These are phyloP conservation scores for Rhea pennata DNA, from an alignment of 2,113 vertebrate genomes.

Conservation along the genomic window DNA sequence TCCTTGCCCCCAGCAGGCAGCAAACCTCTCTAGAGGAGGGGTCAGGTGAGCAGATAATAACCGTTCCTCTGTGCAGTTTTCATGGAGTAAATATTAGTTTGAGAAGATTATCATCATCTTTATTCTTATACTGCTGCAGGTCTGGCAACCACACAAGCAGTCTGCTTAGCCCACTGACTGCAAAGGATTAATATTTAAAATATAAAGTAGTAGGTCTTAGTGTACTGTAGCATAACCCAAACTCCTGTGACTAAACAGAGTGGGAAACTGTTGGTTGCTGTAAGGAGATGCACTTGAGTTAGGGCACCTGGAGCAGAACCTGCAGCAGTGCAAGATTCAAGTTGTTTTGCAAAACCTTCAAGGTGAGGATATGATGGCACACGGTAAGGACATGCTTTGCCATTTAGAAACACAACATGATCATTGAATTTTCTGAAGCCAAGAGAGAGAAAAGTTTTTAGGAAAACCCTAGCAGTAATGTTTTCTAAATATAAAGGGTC, in stretches of 20 bases:
- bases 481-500: background rate
- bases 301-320: fast-evolving
- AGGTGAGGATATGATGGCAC: background rate
- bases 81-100: background rate
- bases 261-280: background rate
- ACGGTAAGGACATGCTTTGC: background rate
- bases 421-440: background rate
- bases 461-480: background rate
- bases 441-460: background rate
- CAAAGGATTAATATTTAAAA: background rate
- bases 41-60: no score
- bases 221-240: background rate
- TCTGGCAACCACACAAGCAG: background rate
- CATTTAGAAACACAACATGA: background rate
- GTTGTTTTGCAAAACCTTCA: background rate
- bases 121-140: background rate
- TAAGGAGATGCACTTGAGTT: background rate
- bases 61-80: fast-evolving
- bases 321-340: background rate
- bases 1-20: no score
- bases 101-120: background rate
- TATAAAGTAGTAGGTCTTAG: background rate
- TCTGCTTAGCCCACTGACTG: background rate
- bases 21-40: no score
- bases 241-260: background rate